Evolutionary conservation across 2,888 invertebrate species (phyloP), one percentile per base, ranked within the genome.

Genomic region (Ophioninae sp.): DNA sequence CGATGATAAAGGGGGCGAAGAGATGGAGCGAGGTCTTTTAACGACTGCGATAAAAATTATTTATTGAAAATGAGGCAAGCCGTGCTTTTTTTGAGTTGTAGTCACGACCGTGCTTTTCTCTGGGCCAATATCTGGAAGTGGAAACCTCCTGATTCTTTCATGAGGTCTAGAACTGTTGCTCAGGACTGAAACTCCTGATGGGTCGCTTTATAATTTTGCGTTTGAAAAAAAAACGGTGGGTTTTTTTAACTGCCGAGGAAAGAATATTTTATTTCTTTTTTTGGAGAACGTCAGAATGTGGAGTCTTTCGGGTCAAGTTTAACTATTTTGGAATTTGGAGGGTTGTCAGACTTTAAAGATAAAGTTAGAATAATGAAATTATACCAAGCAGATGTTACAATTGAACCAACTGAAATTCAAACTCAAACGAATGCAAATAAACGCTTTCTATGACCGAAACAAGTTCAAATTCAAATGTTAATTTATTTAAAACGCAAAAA

Each of bases 11-110:
- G 23, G 39, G 73, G 6, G 68, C 63, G 68, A 73, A 13, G 59
- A 71, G 76, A 23, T 61, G 61, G 30, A 77, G 63, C 10, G 73
- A 68, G 61, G 68, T 82, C 30, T 63, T 41, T 51, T 13, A 3
- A 20, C 59, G 17, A 63, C 61, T 41, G 73, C 63, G 41, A 82
- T 77, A 68, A 78, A 82, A 78, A 77, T 78, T 68, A 78, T 78
- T 82, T 78, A 82, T 73, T 69, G 73, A 82, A 77, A 68, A 77
- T 51, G 78, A 59, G 10, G 23, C 30, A 51, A 59, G 20, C 20
- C 20, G 3, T 3, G 51, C 17, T 51, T 51, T 51, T 51, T 51
- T 17, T 17, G 13, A 51, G 6, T 51, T 51, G 51, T 13, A 51
- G 13, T 17, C 5, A 13, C 17, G 51, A 17, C 17, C 13, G 17